Evolutionary conservation across 2,113 vertebrate species (phyloP).

Genomic region (Epinephelus fuscoguttatus): DNA sequence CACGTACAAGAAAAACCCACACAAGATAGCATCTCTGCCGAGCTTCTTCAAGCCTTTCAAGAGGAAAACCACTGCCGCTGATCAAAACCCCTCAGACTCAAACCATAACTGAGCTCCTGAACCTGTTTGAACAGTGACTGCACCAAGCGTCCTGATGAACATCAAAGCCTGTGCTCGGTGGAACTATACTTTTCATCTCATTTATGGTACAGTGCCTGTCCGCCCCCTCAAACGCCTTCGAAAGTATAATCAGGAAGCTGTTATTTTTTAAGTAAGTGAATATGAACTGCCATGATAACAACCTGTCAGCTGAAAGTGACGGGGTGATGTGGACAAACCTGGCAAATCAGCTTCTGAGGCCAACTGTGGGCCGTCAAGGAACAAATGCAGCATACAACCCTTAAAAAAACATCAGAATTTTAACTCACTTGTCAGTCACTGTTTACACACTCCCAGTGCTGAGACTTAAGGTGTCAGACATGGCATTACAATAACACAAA

Average conservation of each 20-base stretch:
- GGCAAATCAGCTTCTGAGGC: background rate
- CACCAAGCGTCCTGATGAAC: slow-evolving; percentile 5
- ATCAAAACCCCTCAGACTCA: slow-evolving; percentile 21
- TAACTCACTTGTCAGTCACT: background rate
- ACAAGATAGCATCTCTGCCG: slow-evolving; percentile 83
- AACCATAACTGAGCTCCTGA: slow-evolving; percentile 30
- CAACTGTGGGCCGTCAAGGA: background rate
- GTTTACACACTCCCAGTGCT: background rate
- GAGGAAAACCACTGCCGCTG: slow-evolving; percentile 25
- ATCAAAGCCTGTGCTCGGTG: background rate
- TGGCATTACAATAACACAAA: background rate
- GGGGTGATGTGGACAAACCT: background rate
- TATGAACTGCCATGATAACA: background rate
- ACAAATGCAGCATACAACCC: background rate
- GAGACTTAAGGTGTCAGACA: background rate
- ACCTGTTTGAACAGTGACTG: slow-evolving; percentile 32
- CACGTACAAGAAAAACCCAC: slow-evolving; percentile 88
- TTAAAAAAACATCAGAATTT: background rate
- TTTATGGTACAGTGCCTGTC: background rate
- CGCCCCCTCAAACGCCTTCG: background rate
- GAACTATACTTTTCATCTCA: background rate
- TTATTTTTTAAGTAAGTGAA: slow-evolving; percentile 9
- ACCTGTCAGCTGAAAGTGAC: background rate
- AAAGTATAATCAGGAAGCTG: background rate
- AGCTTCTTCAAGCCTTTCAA: slow-evolving; percentile 71